phyloP scores from a whole-genome alignment of 2,797 vertebrate species.

The Paratrypauchen microcephalus region DNA sequence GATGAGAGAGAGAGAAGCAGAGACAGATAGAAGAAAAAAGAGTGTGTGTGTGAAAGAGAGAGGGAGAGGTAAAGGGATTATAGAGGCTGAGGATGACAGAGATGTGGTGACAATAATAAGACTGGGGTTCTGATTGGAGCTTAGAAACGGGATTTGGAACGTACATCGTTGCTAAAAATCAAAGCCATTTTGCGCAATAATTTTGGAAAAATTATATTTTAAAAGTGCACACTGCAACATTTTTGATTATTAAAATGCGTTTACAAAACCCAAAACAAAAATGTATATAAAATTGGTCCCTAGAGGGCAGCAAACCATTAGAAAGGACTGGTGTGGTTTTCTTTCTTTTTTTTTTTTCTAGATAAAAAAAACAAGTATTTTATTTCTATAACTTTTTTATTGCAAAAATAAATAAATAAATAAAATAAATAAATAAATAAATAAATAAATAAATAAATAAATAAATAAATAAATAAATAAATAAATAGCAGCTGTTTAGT shows the following conservation, averaged over 20 bases:
- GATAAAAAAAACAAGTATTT: background rate
- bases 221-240: no score
- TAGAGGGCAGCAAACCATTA: conserved; percentile 2
- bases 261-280: background rate
- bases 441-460: background rate
- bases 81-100: conserved; percentile 23
- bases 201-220: no score
- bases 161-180: no score
- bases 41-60: background rate
- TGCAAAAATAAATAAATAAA: background rate
- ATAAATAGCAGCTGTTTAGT: no score
- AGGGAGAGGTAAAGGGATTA: conserved; percentile 2
- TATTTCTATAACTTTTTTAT: background rate
- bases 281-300: background rate
- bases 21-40: background rate
- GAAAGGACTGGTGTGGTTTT: background rate
- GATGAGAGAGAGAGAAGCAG: conserved; percentile 18
- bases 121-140: background rate
- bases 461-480: background rate
- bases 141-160: background rate
- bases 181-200: no score
- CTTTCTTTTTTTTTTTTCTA: background rate
- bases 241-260: background rate
- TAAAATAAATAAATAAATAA: background rate
- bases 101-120: conserved; percentile 7